phyloP scores from a whole-genome alignment of 2,113 vertebrate species.

The Psilopogon haemacephalus region DNA sequence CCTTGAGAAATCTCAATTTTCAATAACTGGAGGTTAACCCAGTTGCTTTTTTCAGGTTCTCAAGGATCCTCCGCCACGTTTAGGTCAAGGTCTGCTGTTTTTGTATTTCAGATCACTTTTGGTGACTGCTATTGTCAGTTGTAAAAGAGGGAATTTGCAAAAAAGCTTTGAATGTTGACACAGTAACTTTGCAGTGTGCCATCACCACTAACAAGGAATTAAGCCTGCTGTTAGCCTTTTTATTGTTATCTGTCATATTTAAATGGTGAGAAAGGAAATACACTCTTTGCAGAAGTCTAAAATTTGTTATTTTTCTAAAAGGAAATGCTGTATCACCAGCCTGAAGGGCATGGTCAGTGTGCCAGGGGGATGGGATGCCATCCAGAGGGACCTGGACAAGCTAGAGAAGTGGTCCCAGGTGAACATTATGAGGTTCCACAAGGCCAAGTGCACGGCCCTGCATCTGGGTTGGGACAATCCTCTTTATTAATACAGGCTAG shows the following conservation, averaged over 20 bases:
- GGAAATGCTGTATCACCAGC: background rate
- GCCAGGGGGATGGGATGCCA: no score
- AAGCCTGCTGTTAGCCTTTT: background rate
- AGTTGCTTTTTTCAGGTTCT: background rate
- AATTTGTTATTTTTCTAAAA: background rate
- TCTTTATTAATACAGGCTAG: no score
- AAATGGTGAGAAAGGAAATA: background rate
- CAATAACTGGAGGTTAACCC: background rate
- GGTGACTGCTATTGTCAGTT: background rate
- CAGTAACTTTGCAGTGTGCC: background rate
- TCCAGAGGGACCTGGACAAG: no score
- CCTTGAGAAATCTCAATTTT: background rate
- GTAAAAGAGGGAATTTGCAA: background rate
- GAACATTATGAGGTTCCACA: no score
- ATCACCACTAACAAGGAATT: background rate
- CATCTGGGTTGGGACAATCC: no score
- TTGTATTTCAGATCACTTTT: background rate
- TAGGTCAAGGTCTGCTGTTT: background rate
- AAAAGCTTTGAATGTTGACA: background rate
- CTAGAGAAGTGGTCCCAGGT: no score
- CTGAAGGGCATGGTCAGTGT: no score
- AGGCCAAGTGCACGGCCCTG: no score
- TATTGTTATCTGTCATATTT: background rate
- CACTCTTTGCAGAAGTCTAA: background rate
- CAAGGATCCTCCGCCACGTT: background rate